Evolutionary conservation across 2,888 invertebrate genomes (phyloP), one percentile per base, ranked within the genome.

Genomic region (Ennomos fuscantarius): DNA sequence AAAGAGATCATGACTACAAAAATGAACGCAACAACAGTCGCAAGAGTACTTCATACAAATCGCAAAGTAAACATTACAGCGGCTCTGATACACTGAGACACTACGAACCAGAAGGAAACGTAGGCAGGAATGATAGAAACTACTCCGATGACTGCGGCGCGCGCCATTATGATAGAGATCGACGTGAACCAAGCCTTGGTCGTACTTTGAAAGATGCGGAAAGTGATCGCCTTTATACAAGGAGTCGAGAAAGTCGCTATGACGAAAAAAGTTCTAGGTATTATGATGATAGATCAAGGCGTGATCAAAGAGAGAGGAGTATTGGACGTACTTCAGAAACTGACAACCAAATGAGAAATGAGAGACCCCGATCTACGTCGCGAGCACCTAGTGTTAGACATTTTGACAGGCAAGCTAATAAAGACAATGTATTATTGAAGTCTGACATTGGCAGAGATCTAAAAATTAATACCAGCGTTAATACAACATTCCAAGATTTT

Each of bases 401-500:
- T 59, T 37, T 31, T 41, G 55, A 52, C 2, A 62, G 53, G 39
- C 60, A 68, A 31, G 3, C 31, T 13, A 65, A 68, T 10, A 50
- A 50, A 53, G 70, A 73, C 32, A 81, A 81, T 15, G 74, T 62
- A 32, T 81, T 81, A 3, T 74, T 86, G 2, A 74, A 83, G 66
- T 68, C 76, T 8, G 69, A 81, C 44, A 63, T 72, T 6, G 84
- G 85, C 1, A 76, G 76, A 13, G 76, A 84, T n/a, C 87, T 90
- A 62, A 78, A 72, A 12, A 91, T 90, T 64, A 85, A 92, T 59
- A 89, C 87, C 2, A 90, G 88, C 68, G 77, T 87, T 9, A 84
- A 81, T 48, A 72, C 78, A 46, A 86, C 87, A 33, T 90, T 89
- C 62, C 87, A 89, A 75, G 73, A 77, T 51, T 74, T 73, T 33